Percentiles rank a stretch among this genome's conserved stretches.
These are phyloP conservation scores for Thunnus albacares DNA, from an alignment of 2,797 vertebrate genomes.

Conservation along the genomic window DNA sequence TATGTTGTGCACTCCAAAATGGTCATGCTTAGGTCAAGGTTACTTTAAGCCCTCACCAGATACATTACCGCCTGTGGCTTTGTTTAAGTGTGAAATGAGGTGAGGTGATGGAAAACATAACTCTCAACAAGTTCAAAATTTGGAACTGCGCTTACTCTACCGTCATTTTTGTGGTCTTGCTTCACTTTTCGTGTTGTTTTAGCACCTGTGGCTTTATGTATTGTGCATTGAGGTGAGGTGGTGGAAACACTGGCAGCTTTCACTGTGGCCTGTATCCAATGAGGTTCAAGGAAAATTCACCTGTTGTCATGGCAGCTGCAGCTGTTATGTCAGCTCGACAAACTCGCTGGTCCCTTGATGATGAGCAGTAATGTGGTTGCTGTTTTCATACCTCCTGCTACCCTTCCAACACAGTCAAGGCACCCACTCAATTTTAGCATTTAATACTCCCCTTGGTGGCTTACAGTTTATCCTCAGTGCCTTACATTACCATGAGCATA, in stretches of 20 bases:
- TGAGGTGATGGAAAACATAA: slow-evolving; percentile 74
- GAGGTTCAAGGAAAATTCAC: slow-evolving; percentile 37
- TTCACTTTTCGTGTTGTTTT: slow-evolving; percentile 51
- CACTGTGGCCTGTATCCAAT: slow-evolving; percentile 35
- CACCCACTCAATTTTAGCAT: slow-evolving; percentile 9
- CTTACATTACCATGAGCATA: background rate
- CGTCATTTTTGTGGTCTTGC: slow-evolving; percentile 30
- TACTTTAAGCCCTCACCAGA: slow-evolving; percentile 13
- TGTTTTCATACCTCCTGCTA: slow-evolving; percentile 37
- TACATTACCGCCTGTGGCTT: slow-evolving; percentile 31
- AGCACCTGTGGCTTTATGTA: slow-evolving; percentile 59
- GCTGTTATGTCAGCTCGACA: slow-evolving; percentile 47
- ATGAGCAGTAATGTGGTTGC: slow-evolving; percentile 44
- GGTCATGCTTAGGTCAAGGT: slow-evolving; percentile 31
- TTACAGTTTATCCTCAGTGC: slow-evolving; percentile 8
- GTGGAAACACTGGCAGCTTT: slow-evolving; percentile 69
- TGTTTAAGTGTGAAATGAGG: slow-evolving; percentile 59
- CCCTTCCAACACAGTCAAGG: slow-evolving; percentile 6
- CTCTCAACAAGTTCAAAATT: slow-evolving; percentile 42
- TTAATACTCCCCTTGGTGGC: slow-evolving; percentile 13
- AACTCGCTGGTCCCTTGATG: slow-evolving; percentile 22
- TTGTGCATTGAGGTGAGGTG: slow-evolving; percentile 40
- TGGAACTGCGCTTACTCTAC: slow-evolving; percentile 26
- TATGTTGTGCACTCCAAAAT: background rate
- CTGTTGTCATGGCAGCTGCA: slow-evolving; percentile 65